These are phyloP conservation scores for Rhorus exstirpatorius DNA, from an alignment of 2,888 invertebrate species.

Conservation along the genomic window DNA sequence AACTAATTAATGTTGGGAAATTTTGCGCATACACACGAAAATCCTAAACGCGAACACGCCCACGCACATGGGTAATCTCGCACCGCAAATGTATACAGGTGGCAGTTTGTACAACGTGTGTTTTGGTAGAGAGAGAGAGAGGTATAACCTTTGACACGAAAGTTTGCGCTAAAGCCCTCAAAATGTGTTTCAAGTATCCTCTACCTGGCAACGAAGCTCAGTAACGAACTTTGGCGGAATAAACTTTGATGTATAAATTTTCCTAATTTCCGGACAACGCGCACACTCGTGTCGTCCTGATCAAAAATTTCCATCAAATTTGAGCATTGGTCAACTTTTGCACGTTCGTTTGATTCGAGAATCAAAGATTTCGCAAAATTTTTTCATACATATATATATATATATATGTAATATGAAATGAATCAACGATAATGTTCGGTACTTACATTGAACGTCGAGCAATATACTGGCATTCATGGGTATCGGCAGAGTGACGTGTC, in stretches of 20 bases:
- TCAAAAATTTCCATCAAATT: too few relatives aligned
- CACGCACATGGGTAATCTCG: not conserved
- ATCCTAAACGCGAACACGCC: not conserved
- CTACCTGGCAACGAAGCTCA: slow-evolving; percentile 17
- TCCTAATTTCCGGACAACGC: not conserved
- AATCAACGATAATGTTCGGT: slow-evolving; percentile 25
- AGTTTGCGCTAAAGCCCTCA: slow-evolving; percentile 33
- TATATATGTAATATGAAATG: too few relatives aligned
- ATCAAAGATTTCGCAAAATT: too few relatives aligned
- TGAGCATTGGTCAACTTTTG: too few relatives aligned
- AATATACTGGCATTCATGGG: slow-evolving; percentile 88
- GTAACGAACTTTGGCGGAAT: not conserved
- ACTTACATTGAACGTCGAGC: slow-evolving; percentile 91
- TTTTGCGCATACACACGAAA: not conserved
- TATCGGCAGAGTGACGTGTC: slow-evolving; percentile 89
- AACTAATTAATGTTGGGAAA: slow-evolving; percentile 58
- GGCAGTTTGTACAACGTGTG: slow-evolving; percentile 30
- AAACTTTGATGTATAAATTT: slow-evolving; percentile 13
- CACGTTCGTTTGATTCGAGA: too few relatives aligned
- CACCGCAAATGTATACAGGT: slow-evolving; percentile 3
- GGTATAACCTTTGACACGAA: slow-evolving; percentile 14
- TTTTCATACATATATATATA: too few relatives aligned
- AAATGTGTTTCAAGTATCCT: slow-evolving; percentile 17
- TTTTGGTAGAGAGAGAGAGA: too few relatives aligned
- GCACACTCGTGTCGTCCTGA: too few relatives aligned